These are phyloP conservation scores for Chamaea fasciata DNA, from an alignment of 2,113 vertebrate genomes.

Conservation along the genomic window DNA sequence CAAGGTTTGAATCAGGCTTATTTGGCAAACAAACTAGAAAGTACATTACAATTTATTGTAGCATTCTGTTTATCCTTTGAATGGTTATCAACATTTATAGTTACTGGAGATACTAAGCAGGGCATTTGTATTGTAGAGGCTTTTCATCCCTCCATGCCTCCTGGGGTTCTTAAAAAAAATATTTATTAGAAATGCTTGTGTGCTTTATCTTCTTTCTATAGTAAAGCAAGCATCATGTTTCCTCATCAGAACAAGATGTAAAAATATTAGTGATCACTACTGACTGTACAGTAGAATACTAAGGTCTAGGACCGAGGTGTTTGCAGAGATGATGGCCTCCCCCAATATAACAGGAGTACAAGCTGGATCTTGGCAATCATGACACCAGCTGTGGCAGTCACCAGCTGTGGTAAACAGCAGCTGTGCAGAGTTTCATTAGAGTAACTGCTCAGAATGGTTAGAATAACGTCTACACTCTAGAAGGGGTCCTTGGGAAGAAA, in stretches of 20 bases:
- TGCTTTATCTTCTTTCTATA: not conserved
- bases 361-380: not conserved
- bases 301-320: not conserved
- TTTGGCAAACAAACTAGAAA: not conserved
- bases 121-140: not conserved
- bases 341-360: not conserved
- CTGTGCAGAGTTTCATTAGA: not conserved
- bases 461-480: not conserved
- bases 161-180: not conserved
- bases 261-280: not conserved
- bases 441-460: not conserved
- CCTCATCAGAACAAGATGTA: not conserved
- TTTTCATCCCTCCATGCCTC: not conserved
- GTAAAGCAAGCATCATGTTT: not conserved
- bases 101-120: not conserved
- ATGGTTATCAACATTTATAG: not conserved
- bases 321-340: not conserved
- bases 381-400: not conserved
- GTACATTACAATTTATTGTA: not conserved
- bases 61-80: not conserved
- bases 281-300: accelerated
- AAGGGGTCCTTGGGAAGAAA: not conserved
- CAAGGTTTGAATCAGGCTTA: not conserved
- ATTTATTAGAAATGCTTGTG: not conserved
- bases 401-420: not conserved